A percentile compares a stretch with the other conserved stretches of the same genome.
Conservation (phyloP, 2,888 invertebrate species). For the Ditula angustiorana region DNA sequence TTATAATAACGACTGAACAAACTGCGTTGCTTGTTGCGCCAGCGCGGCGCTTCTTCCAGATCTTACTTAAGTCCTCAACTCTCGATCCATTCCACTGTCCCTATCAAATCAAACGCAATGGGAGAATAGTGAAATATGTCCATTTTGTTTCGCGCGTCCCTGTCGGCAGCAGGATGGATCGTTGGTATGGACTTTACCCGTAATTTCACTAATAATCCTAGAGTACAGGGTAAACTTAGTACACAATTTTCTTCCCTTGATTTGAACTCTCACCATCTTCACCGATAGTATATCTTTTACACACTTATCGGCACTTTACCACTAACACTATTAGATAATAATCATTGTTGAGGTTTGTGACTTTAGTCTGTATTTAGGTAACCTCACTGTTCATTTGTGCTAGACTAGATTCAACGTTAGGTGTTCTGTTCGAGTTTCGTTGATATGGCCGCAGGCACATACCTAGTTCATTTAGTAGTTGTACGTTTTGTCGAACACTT, state of each 20-base stretch:
- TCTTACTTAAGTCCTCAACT: not conserved
- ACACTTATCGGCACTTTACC: slow-evolving; percentile 79
- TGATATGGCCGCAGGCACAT: slow-evolving; percentile 53
- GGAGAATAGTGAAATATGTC: not conserved
- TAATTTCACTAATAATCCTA: slow-evolving; percentile 81
- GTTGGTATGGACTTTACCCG: slow-evolving; percentile 58
- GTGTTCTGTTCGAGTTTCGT: slow-evolving; percentile 57
- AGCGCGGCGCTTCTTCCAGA: slow-evolving; percentile 13
- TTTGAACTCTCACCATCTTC: slow-evolving; percentile 79
- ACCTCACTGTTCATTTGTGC: slow-evolving; percentile 64
- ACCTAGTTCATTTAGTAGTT: slow-evolving; percentile 53
- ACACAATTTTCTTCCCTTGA: slow-evolving; percentile 74
- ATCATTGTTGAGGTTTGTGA: slow-evolving; percentile 78
- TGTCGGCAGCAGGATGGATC: not conserved
- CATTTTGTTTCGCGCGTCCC: not conserved
- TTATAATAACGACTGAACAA: slow-evolving; percentile 71
- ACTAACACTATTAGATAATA: slow-evolving; percentile 70
- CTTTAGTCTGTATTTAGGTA: slow-evolving; percentile 72
- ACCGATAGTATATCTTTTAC: slow-evolving; percentile 75
- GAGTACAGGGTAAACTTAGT: slow-evolving; percentile 85
- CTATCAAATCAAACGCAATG: not conserved
- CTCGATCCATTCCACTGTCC: not conserved
- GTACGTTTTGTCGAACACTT: slow-evolving; percentile 56
- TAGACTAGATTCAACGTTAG: slow-evolving; percentile 69
- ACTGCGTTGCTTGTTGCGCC: slow-evolving; percentile 19